These are phyloP conservation scores for Halisarca cf. caerulea DNA, from an alignment of 37 sponge, comb jelly and placozoan species.

Conservation along the genomic window DNA sequence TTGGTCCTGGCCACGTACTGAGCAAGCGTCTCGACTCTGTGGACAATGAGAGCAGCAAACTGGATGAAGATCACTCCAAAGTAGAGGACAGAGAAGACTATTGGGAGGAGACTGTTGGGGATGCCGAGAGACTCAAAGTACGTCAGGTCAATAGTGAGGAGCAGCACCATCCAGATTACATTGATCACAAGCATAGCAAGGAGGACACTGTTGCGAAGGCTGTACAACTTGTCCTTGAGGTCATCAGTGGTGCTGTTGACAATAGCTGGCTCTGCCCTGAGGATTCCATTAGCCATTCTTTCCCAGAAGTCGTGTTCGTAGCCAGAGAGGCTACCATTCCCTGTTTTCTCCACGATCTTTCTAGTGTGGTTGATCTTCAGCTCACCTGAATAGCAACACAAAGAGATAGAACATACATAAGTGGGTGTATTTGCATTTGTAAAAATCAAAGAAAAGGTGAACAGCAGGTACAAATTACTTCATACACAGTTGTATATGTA, in stretches of 20 bases:
- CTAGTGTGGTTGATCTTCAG: conserved; percentile 37
- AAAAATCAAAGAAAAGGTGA: too few species aligned
- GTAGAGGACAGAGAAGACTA: conserved; percentile 56
- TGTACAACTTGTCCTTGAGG: conserved; percentile 37
- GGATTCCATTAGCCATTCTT: neutral
- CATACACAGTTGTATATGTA: too few species aligned
- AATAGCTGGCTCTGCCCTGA: conserved; percentile 32
- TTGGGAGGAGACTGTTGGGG: conserved; percentile 22
- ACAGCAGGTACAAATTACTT: too few species aligned
- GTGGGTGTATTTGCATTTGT: neutral
- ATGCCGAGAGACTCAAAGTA: conserved; percentile 24
- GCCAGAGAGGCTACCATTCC: neutral
- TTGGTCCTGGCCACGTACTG: conserved; percentile 59
- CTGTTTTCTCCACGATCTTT: conserved; percentile 9
- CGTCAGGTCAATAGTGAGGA: conserved; percentile 31
- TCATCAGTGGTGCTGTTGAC: conserved; percentile 37
- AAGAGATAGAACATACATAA: neutral
- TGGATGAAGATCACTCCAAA: conserved; percentile 53
- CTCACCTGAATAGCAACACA: conserved; percentile 32
- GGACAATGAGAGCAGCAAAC: conserved; percentile 57
- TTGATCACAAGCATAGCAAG: conserved; percentile 59
- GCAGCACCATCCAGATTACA: conserved; percentile 69
- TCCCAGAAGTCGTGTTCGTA: conserved; percentile 57
- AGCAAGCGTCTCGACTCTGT: conserved; percentile 58
- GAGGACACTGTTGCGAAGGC: conserved; percentile 52